Evolutionary conservation across 2,888 invertebrate genomes (phyloP), one percentile per base, ranked within the genome.

Genomic region (Laspeyria flexula): DNA sequence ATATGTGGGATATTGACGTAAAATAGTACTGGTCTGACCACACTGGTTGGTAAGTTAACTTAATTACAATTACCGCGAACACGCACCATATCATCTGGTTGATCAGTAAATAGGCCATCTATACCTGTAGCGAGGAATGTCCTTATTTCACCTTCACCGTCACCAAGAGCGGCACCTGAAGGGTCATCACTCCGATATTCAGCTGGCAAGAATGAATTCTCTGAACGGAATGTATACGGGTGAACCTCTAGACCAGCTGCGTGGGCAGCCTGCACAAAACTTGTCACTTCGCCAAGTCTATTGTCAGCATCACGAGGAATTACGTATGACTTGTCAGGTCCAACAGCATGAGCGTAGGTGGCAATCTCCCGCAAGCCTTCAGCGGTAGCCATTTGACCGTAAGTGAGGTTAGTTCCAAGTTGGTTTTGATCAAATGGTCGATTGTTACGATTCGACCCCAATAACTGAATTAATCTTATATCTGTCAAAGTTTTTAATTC

Each of bases 171-270:
- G 27, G 69, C 61, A 12, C 65, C 66, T 0, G 80, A 79, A 2
- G 70, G 15, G 30, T 82, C 78, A 1, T 66, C 62, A 38, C 76
- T 85, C 7, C 73, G 78, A 47, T 79, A 90, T 50, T 91, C 89
- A 6, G 68, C 71, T 2, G 91, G 91, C 0, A 92, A 73, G 55
- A 66, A 92, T 0, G 50, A 27, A 46, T 90, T 90, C 59, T 91
- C 91, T 12, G 90, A 82, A 0, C 91, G 79, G 55, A 90, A 90
- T 0, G 91, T 91, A 55, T 84, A 91, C 0, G 90, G 89, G 41
- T 91, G 90, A 1, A 92, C 90, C 57, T 88, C 86, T 4, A 91
- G 65, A 0, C 87, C 86, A n/a, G 72, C 88, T 0, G 74, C 77
- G 49, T 92, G 91, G 25, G 90, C 89, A 42, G 86, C 78, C 1